phyloP scores from a whole-genome alignment of 2,797 vertebrate species.

The Pogoniulus pusillus region DNA sequence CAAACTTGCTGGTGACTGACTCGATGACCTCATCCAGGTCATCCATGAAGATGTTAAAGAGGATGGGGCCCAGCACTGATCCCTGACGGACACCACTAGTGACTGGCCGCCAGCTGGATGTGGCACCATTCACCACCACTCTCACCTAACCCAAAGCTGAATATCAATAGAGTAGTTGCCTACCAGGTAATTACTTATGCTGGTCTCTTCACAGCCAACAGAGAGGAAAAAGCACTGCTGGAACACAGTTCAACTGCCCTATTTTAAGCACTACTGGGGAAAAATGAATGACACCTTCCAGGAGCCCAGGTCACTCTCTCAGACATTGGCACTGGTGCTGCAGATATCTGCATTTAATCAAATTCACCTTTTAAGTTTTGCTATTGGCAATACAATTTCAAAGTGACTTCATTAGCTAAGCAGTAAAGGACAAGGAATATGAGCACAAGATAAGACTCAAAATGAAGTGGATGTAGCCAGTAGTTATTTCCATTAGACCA shows the following conservation, averaged over 20 bases:
- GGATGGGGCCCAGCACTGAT: no score
- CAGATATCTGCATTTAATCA: background rate
- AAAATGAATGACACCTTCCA: background rate
- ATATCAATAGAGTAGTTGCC: background rate
- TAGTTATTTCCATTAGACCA: background rate
- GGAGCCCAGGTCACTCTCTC: background rate
- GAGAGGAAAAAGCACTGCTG: slow-evolving; percentile 1
- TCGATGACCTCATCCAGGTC: no score
- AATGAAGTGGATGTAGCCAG: background rate
- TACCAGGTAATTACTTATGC: slow-evolving; percentile 8
- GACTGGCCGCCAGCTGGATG: no score
- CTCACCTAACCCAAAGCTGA: background rate
- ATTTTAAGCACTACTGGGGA: background rate
- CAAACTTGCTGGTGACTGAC: no score
- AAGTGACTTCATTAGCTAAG: background rate
- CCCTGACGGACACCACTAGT: no score
- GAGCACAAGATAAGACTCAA: accelerated
- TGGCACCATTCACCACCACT: no score
- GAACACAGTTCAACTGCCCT: slow-evolving; percentile 34
- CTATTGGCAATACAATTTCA: background rate
- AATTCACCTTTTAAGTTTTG: background rate
- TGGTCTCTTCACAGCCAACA: background rate
- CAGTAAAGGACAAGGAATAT: background rate
- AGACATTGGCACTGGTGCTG: background rate
- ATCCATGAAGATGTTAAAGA: no score